phyloP scores from a whole-genome alignment of 2,113 vertebrate species.

The Crotalus tigris region DNA sequence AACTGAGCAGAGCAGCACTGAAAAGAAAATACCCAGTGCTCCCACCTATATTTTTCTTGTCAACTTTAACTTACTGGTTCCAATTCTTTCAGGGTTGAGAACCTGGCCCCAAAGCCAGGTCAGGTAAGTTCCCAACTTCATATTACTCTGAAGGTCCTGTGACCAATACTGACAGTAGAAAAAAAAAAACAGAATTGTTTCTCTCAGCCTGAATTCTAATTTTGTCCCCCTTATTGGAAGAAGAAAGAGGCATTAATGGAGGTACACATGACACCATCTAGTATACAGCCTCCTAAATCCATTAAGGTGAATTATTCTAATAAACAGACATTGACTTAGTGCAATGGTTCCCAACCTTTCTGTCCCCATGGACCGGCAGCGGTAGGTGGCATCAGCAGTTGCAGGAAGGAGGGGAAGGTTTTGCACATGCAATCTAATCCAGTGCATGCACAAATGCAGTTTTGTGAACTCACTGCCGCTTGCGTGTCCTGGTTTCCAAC shows the following conservation, averaged over 20 bases:
- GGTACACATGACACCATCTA: background rate
- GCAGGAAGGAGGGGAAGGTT: background rate
- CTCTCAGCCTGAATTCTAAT: background rate
- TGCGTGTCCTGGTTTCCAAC: background rate
- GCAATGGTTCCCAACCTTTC: background rate
- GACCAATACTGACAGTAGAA: background rate
- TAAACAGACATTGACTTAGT: background rate
- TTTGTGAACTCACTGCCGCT: background rate
- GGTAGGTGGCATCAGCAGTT: background rate
- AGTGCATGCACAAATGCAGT: background rate
- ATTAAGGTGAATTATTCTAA: background rate
- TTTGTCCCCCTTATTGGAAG: background rate
- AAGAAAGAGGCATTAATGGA: background rate
- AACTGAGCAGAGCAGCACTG: background rate
- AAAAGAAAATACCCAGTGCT: background rate
- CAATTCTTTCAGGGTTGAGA: background rate
- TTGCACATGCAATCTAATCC: background rate
- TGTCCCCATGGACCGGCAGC: accelerated
- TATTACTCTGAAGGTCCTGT: background rate
- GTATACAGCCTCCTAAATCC: background rate
- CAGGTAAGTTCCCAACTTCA: background rate
- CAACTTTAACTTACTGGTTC: background rate
- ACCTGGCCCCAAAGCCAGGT: background rate
- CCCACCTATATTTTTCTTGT: background rate
- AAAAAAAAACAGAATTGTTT: background rate